Evolutionary conservation across 2,888 invertebrate genomes (phyloP).

Genomic region (Drosophila borborema): DNA sequence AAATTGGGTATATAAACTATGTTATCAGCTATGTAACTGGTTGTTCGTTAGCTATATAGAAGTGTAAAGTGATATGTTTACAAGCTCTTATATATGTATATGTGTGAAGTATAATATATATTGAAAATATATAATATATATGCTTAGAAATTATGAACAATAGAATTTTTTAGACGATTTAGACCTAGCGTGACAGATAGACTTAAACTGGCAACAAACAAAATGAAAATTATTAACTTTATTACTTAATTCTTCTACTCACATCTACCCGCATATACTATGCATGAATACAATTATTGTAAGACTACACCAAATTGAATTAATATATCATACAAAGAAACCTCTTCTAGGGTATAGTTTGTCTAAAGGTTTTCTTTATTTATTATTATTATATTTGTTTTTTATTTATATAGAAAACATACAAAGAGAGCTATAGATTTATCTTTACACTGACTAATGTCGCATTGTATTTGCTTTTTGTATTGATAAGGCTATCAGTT

Average conservation of each 20-base stretch:
- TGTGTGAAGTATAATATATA: too few species aligned
- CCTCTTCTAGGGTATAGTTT: not conserved
- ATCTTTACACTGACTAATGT: slow-evolving; percentile 39
- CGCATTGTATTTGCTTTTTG: not conserved
- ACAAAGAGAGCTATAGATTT: slow-evolving; percentile 17
- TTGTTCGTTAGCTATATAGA: not conserved
- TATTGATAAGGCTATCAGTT: slow-evolving; percentile 45
- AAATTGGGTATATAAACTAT: not conserved
- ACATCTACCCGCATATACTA: not conserved
- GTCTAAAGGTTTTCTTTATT: not conserved
- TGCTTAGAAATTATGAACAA: not conserved
- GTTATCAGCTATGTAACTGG: not conserved
- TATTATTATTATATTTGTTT: too few species aligned
- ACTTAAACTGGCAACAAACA: too few species aligned
- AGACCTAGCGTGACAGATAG: too few species aligned
- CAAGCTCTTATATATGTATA: too few species aligned
- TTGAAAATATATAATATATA: too few species aligned
- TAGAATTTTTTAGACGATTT: not conserved
- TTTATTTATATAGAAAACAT: too few species aligned
- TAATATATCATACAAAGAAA: not conserved
- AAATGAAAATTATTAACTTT: not conserved
- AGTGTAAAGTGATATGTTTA: not conserved
- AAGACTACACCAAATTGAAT: too few species aligned
- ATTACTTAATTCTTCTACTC: not conserved
- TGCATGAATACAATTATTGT: too few species aligned